These are phyloP conservation scores for Drosophila neotestacea DNA, from an alignment of 2,888 invertebrate genomes.

Conservation along the genomic window DNA sequence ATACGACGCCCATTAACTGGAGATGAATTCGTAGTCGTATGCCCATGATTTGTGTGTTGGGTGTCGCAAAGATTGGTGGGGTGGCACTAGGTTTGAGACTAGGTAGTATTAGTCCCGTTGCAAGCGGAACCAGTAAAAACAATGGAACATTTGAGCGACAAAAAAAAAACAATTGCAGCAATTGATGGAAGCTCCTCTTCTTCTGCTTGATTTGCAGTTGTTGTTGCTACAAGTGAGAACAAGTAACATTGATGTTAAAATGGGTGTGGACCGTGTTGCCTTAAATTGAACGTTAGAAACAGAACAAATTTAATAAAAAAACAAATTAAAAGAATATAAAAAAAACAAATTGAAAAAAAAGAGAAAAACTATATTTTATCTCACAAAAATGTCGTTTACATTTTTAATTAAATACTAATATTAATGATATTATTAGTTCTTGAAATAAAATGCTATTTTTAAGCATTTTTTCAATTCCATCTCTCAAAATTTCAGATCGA, in stretches of 20 bases:
- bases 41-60: slow-evolving; percentile 79
- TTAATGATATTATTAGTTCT: too few relatives aligned
- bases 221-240: slow-evolving; percentile 61
- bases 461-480: too few relatives aligned
- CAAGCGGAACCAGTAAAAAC: slow-evolving; percentile 72
- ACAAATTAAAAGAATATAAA: too few relatives aligned
- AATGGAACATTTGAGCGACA: slow-evolving; percentile 62
- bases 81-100: not conserved
- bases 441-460: too few relatives aligned
- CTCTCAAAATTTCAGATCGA: not conserved
- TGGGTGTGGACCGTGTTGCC: slow-evolving; percentile 47
- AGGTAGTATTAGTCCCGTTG: slow-evolving; percentile 20
- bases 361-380: too few relatives aligned
- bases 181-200: slow-evolving; percentile 58
- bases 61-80: slow-evolving; percentile 33
- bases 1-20: slow-evolving; percentile 79
- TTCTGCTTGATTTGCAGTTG: slow-evolving; percentile 15
- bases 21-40: slow-evolving; percentile 68
- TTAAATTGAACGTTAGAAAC: too few relatives aligned
- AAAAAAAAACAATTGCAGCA: slow-evolving; percentile 59
- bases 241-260: slow-evolving; percentile 58
- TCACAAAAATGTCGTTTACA: too few relatives aligned
- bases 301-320: too few relatives aligned
- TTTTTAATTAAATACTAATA: not conserved
- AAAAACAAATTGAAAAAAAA: too few relatives aligned